Conservation (phyloP, 2,888 invertebrate genomes). For the Drosophila niveifrons region DNA sequence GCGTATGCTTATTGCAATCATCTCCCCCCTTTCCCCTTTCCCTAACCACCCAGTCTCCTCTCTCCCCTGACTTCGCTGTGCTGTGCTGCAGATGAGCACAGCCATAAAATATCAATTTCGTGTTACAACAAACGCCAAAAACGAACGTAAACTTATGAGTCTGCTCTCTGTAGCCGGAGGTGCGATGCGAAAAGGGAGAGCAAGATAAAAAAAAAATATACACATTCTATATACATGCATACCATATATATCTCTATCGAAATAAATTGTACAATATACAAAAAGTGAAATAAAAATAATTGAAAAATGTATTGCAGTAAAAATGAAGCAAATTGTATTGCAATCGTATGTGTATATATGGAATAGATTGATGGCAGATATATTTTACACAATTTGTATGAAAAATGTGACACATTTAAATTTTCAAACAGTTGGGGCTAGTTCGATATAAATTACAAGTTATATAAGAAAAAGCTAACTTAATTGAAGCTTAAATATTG, state of each 20-base stretch:
- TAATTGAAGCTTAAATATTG: too few relatives aligned
- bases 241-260: conserved; percentile 23
- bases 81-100: conserved; percentile 69
- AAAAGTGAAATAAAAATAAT: conserved; percentile 43
- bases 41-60: not conserved
- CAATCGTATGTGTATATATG: conserved; percentile 9
- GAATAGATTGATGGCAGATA: conserved; percentile 29
- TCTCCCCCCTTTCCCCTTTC: not conserved
- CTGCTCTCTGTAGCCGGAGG: conserved; percentile 25
- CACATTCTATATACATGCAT: not conserved
- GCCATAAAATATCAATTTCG: conserved; percentile 82
- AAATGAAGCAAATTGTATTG: conserved; percentile 55
- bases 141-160: conserved; percentile 75
- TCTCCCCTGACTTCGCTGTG: not conserved
- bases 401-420: conserved; percentile 29
- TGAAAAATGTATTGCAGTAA: conserved; percentile 77
- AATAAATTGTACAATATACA: conserved; percentile 52
- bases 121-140: conserved; percentile 78
- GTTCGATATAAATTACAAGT: conserved; percentile 33
- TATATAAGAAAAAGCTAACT: not conserved
- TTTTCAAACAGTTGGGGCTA: conserved; percentile 21
- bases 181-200: conserved; percentile 28
- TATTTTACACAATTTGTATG: conserved; percentile 53
- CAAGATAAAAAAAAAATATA: conserved; percentile 56
- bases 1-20: conserved; percentile 66